Percentiles rank a stretch among this genome's conserved stretches.
Evolutionary conservation across 2,113 vertebrate genomes (phyloP).

Genomic region (Scortum barcoo): DNA sequence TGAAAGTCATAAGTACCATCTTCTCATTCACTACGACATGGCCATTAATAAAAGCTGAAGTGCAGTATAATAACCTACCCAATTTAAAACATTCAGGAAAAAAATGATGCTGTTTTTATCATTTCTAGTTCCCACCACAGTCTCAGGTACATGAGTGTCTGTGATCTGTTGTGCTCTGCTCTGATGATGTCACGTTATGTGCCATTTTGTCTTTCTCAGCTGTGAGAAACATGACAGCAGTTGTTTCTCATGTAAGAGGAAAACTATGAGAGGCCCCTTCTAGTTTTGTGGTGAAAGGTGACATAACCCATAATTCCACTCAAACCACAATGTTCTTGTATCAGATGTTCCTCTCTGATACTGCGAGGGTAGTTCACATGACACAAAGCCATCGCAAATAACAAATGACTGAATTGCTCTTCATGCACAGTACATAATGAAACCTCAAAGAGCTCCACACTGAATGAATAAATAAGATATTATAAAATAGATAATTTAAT

Average conservation of each 20-base stretch:
- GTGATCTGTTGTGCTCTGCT: constrained; percentile 11
- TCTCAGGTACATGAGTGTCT: background rate
- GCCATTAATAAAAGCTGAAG: constrained; percentile 7
- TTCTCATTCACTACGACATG: background rate
- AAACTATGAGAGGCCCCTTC: constrained; percentile 67
- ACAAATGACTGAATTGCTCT: constrained; percentile 7
- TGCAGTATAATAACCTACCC: background rate
- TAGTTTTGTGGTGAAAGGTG: constrained; percentile 80
- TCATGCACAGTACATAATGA: constrained; percentile 2
- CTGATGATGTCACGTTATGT: constrained; percentile 10
- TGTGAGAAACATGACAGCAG: constrained; percentile 79
- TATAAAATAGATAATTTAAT: background rate
- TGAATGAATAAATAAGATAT: background rate
- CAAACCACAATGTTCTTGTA: constrained; percentile 78
- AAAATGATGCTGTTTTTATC: background rate
- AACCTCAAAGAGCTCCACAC: background rate
- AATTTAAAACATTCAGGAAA: background rate
- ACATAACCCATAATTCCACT: constrained; percentile 85
- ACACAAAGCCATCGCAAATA: constrained; percentile 23
- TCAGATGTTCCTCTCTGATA: constrained; percentile 64
- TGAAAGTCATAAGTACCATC: background rate
- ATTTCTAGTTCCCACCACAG: background rate
- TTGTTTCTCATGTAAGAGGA: constrained; percentile 77
- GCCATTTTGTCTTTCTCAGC: constrained; percentile 26
- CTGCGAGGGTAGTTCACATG: constrained; percentile 59